Conservation (phyloP, 2,888 invertebrate species). For the Teleiodes luculella region DNA sequence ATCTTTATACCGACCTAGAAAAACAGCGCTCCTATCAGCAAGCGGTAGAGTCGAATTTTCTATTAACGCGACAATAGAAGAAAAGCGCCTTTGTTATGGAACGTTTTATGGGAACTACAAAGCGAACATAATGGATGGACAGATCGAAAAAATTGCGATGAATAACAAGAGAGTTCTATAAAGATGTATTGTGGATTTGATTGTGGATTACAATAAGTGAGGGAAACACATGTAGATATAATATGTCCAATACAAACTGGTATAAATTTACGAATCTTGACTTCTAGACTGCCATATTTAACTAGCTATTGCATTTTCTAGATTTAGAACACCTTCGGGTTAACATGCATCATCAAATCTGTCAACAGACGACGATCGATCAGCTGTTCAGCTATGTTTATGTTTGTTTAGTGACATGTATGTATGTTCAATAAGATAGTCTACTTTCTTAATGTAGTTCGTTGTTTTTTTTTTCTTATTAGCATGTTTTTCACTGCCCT, state of each 20-base stretch:
- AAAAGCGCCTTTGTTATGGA: conserved; percentile 10
- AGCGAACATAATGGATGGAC: background rate
- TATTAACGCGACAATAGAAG: conserved; percentile 6
- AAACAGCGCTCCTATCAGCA: conserved; percentile 38
- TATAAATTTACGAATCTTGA: too few species aligned
- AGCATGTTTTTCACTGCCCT: too few species aligned
- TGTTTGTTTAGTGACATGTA: background rate
- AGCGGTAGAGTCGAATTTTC: conserved; percentile 32
- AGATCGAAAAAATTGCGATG: background rate
- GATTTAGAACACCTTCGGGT: too few species aligned
- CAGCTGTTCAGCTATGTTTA: background rate
- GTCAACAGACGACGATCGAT: conserved; percentile 4
- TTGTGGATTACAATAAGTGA: too few species aligned
- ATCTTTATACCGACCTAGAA: conserved; percentile 58
- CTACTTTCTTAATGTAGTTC: too few species aligned
- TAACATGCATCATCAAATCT: background rate
- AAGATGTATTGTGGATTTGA: too few species aligned
- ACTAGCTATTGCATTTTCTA: too few species aligned
- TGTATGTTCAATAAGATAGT: too few species aligned
- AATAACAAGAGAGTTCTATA: background rate
- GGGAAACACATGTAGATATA: too few species aligned
- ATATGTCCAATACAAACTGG: too few species aligned
- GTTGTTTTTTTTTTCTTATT: too few species aligned
- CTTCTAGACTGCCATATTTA: too few species aligned
- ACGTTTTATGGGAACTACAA: conserved; percentile 3